Evolutionary conservation across 2,797 vertebrate genomes (phyloP).

Genomic region (Esox masquinongy): DNA sequence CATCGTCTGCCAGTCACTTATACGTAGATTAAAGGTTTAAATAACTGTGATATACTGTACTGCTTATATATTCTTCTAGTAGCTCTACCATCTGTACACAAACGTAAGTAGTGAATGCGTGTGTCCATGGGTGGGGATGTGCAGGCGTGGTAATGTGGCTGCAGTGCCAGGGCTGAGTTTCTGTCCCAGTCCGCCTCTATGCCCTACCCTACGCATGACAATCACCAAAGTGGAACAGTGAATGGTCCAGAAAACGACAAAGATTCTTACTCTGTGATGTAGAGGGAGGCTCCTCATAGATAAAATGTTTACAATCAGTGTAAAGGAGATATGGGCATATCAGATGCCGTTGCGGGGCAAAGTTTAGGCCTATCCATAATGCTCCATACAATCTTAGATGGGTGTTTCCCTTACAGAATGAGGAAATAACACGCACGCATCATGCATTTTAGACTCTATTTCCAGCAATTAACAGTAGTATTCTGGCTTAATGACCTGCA

Average conservation of each 20-base stretch:
- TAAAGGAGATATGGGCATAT: background rate
- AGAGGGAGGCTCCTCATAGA: background rate
- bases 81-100: no score
- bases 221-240: background rate
- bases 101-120: no score
- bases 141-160: no score
- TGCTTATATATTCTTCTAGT: no score
- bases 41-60: no score
- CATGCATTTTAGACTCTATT: background rate
- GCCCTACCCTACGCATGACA: no score
- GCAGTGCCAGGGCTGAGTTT: no score
- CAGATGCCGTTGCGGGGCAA: background rate
- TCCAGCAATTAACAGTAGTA: background rate
- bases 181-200: no score
- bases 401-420: background rate
- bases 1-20: no score
- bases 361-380: background rate
- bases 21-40: no score
- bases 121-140: no score
- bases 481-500: background rate
- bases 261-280: background rate
- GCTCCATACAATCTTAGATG: background rate
- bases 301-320: background rate
- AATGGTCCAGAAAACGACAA: background rate
- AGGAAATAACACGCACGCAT: background rate